Conservation (phyloP, 1,140 invertebrate genomes). For the Hyles vespertilio region DNA sequence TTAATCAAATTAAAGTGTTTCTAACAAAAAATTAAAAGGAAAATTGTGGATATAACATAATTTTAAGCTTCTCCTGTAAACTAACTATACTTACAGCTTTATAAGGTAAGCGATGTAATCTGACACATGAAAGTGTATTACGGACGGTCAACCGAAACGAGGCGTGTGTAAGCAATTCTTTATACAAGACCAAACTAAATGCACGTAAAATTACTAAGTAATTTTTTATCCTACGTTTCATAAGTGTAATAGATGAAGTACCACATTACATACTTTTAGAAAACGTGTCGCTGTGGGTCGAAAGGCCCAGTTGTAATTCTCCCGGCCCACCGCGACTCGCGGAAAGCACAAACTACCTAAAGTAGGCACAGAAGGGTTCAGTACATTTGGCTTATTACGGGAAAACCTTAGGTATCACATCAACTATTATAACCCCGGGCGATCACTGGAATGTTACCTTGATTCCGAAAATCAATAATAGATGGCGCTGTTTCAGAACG, state of each 20-base stretch:
- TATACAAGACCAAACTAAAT: too few relatives aligned
- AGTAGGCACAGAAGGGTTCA: slow-evolving; percentile 74
- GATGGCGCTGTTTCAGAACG: neutral
- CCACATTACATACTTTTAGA: slow-evolving; percentile 21
- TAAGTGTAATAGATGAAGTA: slow-evolving; percentile 18
- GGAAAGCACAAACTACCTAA: slow-evolving; percentile 59
- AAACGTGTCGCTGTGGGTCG: slow-evolving; percentile 19
- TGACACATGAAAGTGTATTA: too few relatives aligned
- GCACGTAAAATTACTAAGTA: slow-evolving; percentile 22
- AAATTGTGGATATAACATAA: too few relatives aligned
- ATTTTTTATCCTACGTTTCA: neutral
- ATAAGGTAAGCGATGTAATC: too few relatives aligned
- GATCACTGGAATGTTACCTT: slow-evolving; percentile 44
- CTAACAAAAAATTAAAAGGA: too few relatives aligned
- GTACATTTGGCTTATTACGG: slow-evolving; percentile 70
- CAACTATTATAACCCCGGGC: slow-evolving; percentile 53
- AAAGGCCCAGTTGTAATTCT: slow-evolving; percentile 11
- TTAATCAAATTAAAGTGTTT: too few relatives aligned
- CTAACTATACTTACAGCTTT: too few relatives aligned
- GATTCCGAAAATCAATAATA: slow-evolving; percentile 5
- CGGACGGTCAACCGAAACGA: too few relatives aligned
- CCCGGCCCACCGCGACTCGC: slow-evolving; percentile 18
- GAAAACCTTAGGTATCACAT: slow-evolving; percentile 67
- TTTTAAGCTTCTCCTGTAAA: too few relatives aligned
- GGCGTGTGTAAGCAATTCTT: too few relatives aligned